These are phyloP conservation scores for Penaeus japonicus DNA, from an alignment of 1,140 invertebrate genomes.

Conservation along the genomic window DNA sequence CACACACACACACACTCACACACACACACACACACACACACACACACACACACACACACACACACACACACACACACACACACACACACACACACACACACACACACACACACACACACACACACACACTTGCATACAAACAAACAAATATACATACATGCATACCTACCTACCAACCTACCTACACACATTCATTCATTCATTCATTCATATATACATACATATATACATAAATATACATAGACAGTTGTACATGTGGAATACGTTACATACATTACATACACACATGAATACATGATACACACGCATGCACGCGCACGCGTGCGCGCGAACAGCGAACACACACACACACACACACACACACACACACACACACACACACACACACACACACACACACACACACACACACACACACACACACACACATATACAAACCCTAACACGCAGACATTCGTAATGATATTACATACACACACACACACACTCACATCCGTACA, in stretches of 20 bases:
- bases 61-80: too few relatives aligned
- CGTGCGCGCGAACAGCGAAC: too few relatives aligned
- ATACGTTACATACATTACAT: too few relatives aligned
- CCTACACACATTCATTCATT: background rate
- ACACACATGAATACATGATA: too few relatives aligned
- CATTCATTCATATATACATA: too few relatives aligned
- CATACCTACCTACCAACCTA: background rate
- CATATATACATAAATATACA: background rate
- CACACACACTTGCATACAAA: background rate
- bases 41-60: too few relatives aligned
- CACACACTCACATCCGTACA: background rate
- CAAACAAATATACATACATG: background rate
- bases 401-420: background rate
- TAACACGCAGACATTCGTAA: background rate
- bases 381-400: background rate
- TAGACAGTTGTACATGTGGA: too few relatives aligned
- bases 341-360: background rate
- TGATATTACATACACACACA: background rate
- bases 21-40: too few relatives aligned
- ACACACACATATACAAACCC: background rate
- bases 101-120: background rate
- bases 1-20: too few relatives aligned
- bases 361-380: background rate
- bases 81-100: too few relatives aligned
- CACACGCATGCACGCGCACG: too few relatives aligned